Conservation (phyloP, 2,113 vertebrate species). For the Pipra filicauda region DNA sequence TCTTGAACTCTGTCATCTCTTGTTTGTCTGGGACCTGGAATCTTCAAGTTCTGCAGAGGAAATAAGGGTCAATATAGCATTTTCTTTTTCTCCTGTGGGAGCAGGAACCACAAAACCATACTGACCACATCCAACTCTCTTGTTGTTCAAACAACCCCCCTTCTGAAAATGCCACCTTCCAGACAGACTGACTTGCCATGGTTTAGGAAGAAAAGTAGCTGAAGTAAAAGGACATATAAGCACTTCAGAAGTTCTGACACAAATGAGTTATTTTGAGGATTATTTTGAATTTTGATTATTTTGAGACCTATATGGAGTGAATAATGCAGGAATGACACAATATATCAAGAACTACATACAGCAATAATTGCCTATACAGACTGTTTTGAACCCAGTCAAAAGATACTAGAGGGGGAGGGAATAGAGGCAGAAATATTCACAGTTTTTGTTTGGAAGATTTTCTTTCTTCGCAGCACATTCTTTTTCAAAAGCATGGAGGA, state of each 20-base stretch:
- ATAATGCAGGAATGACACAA: not conserved
- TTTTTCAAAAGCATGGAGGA: not conserved
- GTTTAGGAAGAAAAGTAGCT: not conserved
- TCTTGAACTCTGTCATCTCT: not conserved
- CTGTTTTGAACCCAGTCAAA: not conserved
- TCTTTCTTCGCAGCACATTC: not conserved
- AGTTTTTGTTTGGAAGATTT: not conserved
- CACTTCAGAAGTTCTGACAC: not conserved
- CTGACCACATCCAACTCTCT: not conserved
- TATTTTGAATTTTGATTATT: not conserved
- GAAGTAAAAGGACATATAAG: not conserved
- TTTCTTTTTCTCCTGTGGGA: not conserved
- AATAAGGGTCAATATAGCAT: not conserved
- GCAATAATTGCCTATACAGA: not conserved
- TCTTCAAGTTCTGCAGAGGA: not conserved
- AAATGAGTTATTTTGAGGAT: not conserved
- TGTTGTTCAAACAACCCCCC: accelerated
- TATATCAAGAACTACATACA: not conserved
- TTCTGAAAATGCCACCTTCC: not conserved
- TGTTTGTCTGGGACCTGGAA: not conserved
- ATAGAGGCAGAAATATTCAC: not conserved
- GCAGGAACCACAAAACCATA: not conserved
- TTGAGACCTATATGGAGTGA: not conserved
- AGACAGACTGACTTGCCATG: not conserved
- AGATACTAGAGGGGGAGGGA: not conserved